Conservation (phyloP, 2,797 vertebrate genomes). For the Oreochromis grahami region DNA sequence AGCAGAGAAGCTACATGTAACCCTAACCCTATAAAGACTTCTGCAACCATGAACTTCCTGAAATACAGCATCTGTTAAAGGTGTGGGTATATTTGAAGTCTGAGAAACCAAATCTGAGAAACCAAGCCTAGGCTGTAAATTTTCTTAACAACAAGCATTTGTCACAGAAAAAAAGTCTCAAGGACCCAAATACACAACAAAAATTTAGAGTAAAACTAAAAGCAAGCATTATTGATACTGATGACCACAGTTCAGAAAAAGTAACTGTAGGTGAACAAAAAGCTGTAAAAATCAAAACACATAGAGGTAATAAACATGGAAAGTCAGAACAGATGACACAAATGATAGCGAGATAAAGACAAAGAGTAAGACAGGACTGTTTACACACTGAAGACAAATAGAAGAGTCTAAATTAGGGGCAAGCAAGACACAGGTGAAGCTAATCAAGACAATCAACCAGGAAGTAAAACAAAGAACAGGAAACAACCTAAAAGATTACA, state of each 20-base stretch:
- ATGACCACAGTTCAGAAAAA: background rate
- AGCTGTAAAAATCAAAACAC: background rate
- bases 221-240: background rate
- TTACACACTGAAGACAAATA: background rate
- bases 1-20: background rate
- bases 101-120: background rate
- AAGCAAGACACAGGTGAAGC: background rate
- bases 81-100: background rate
- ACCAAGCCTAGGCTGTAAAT: background rate
- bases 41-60: background rate
- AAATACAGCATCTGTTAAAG: background rate
- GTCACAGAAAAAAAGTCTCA: background rate
- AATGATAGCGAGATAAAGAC: background rate
- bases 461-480: background rate
- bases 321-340: background rate
- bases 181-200: background rate
- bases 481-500: background rate
- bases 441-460: background rate
- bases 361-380: background rate
- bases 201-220: rapidly evolving
- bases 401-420: background rate
- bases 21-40: background rate
- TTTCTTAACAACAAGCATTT: background rate
- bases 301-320: background rate
- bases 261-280: background rate